Evolutionary conservation across 2,888 invertebrate genomes (phyloP), one percentile per base, ranked within the genome.

Genomic region (Cyclophora punctaria): DNA sequence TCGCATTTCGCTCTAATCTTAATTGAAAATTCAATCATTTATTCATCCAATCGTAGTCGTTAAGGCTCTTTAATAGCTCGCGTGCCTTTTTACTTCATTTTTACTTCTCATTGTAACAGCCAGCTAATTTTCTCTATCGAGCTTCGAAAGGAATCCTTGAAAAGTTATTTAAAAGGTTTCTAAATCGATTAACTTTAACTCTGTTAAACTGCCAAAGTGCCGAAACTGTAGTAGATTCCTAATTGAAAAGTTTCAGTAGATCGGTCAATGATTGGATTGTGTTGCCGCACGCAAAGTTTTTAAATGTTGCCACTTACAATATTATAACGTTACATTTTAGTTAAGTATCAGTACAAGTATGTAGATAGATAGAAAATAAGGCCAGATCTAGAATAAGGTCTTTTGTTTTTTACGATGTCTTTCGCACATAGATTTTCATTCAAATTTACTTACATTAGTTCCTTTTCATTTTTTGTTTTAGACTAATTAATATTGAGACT

Each of bases 11-110:
- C 69, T 75, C 69, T 79, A 81, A 84, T 83, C 81, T 84, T 83
- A 83, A 84, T 84, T 83, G 80, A 82, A 83, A 85, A 86, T 84
- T 84, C 82, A 83, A 85, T 86, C 78, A 85, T 83, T 84, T 83
- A 84, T 86, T 85, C 80, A 85, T 81, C 78, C 77, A 75, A 81
- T 78, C 77, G 73, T 66, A 74, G 72, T 83, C 81, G 80, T 83
- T 83, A 84, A 71, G 70, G 74, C 68, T 75, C 71, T 75, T 75
- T 79, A 83, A 84, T 80, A 76, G 80, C 64, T 75, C 57, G 72
- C 73, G 71, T 78, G 71, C 69, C 69, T 72, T 77, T 77, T 78
- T 74, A 70, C 67, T 76, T 73, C 61, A 72, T 78, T 83, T 81
- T 78, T 73, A 71, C 71, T 77, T 70, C 60, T 64, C 70, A 75